Percentiles rank a stretch among this genome's conserved stretches.
Evolutionary conservation across 2,113 vertebrate genomes (phyloP).

Genomic region (Cinclus mexicanus): DNA sequence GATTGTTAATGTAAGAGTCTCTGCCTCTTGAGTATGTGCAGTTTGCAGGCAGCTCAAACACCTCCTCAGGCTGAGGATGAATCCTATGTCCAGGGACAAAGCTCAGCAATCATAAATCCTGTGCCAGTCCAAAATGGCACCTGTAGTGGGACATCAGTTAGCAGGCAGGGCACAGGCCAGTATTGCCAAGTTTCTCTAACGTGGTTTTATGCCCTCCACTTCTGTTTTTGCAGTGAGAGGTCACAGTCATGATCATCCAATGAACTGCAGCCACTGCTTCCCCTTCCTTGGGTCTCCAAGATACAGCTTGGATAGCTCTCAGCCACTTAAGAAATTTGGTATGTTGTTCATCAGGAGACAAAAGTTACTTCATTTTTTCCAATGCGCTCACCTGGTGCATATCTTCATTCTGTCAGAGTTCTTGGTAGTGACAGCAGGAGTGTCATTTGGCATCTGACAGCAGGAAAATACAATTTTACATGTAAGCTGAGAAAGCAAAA

Average conservation of each 20-base stretch:
- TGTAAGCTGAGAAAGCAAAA: neutral
- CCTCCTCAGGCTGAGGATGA: neutral
- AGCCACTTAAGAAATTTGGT: neutral
- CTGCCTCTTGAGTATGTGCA: neutral
- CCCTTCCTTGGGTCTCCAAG: neutral
- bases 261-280: neutral
- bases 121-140: neutral
- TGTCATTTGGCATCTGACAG: neutral
- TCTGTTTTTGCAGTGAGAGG: neutral
- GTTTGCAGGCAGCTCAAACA: neutral
- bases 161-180: neutral
- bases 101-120: neutral
- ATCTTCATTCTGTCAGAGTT: neutral
- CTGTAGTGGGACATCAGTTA: neutral
- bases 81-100: neutral
- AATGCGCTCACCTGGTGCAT: neutral
- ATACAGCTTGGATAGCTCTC: neutral
- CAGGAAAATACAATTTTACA: neutral
- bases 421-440: neutral
- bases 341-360: accelerated
- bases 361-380: neutral
- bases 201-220: accelerated
- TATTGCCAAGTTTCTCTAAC: neutral
- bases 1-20: neutral
- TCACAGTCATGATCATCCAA: neutral